These are phyloP conservation scores for Pithys albifrons DNA, from an alignment of 2,113 vertebrate species.

Conservation along the genomic window DNA sequence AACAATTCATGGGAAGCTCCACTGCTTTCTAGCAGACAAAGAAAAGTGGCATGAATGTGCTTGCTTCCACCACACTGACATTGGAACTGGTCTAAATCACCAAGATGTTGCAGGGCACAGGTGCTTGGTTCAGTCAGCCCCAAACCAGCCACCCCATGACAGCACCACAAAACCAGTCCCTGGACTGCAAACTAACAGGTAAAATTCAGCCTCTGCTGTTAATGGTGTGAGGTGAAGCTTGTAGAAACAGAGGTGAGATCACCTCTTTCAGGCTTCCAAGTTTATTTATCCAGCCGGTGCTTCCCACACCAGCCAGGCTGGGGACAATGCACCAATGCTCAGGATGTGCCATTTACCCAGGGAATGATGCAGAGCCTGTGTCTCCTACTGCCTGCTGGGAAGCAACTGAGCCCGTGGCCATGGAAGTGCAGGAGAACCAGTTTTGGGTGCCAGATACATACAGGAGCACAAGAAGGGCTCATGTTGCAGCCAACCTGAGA, in stretches of 20 bases:
- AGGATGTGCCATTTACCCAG: neutral
- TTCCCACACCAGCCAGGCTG: neutral
- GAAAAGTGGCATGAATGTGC: neutral
- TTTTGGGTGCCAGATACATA: neutral
- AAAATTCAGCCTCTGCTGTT: neutral
- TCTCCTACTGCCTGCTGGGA: neutral
- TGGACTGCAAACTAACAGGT: neutral
- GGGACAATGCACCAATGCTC: neutral
- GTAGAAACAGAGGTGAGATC: neutral
- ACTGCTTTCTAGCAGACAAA: neutral
- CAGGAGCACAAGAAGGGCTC: neutral
- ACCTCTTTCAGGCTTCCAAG: neutral
- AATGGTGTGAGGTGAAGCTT: neutral
- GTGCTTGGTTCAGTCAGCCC: neutral
- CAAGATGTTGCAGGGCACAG: accelerated
- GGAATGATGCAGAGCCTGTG: neutral
- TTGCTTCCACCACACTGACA: neutral
- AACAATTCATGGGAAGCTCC: neutral
- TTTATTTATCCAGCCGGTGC: neutral
- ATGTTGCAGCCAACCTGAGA: neutral
- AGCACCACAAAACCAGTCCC: neutral
- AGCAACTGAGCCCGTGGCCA: neutral
- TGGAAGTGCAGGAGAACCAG: neutral
- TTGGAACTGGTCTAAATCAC: neutral
- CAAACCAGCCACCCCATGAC: accelerated